These are phyloP conservation scores for Leptopilina myrica DNA, from an alignment of 2,888 invertebrate genomes.

Conservation along the genomic window DNA sequence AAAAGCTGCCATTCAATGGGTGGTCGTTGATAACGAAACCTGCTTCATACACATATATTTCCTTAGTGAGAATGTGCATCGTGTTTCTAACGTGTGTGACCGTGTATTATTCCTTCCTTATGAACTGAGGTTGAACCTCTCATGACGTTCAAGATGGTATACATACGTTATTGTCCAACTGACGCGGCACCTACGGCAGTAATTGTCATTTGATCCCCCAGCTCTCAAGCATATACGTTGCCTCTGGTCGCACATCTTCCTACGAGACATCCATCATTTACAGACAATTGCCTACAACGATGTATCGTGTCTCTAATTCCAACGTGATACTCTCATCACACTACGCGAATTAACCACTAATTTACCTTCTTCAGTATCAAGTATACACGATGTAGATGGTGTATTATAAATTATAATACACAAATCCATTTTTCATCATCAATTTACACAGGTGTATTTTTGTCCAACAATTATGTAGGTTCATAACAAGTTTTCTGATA, in stretches of 20 bases:
- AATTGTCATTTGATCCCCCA: constrained; percentile 73
- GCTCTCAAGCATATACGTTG: constrained; percentile 62
- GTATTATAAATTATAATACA: too few relatives aligned
- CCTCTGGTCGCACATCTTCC: constrained; percentile 57
- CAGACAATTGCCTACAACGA: constrained; percentile 70
- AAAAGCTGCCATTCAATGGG: constrained; percentile 30
- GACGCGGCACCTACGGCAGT: constrained; percentile 66
- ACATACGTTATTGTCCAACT: constrained; percentile 71
- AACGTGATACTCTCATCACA: background rate
- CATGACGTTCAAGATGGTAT: constrained; percentile 57
- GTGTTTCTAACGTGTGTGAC: constrained; percentile 43
- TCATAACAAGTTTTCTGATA: too few relatives aligned
- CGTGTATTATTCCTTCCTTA: constrained; percentile 65
- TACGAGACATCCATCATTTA: constrained; percentile 71
- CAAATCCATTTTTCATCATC: too few relatives aligned
- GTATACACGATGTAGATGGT: too few relatives aligned
- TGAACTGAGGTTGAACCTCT: constrained; percentile 55
- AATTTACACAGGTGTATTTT: too few relatives aligned
- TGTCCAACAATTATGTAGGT: too few relatives aligned
- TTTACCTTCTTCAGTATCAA: background rate
- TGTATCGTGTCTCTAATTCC: constrained; percentile 42
- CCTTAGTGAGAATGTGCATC: constrained; percentile 33
- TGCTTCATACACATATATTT: constrained; percentile 33
- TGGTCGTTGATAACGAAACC: constrained; percentile 34
- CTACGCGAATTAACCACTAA: background rate